Evolutionary conservation across 2,113 vertebrate genomes (phyloP).

Genomic region (Oncorhynchus clarkii): DNA sequence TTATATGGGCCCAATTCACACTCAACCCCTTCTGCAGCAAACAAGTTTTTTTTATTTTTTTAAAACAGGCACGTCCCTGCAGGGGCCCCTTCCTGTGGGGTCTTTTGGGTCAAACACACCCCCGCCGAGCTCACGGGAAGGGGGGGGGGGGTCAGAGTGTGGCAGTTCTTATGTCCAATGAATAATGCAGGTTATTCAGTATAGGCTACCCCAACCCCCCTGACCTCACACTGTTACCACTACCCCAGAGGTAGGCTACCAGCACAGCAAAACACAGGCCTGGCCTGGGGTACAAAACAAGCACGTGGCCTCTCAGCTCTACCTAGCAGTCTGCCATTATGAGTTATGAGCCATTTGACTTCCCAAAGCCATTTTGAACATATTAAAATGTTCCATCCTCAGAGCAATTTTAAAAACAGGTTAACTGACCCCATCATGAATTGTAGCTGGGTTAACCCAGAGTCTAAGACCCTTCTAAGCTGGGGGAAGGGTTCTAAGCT

Average conservation of each 20-base stretch:
- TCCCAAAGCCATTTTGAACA: no score
- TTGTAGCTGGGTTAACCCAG: no score
- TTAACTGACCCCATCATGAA: no score
- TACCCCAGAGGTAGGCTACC: background rate
- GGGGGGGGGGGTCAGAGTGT: background rate
- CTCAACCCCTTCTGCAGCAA: conserved; percentile 37
- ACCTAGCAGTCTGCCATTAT: no score
- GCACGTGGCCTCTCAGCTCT: background rate
- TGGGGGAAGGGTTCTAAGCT: no score
- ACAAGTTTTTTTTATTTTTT: conserved; percentile 13
- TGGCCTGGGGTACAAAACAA: background rate
- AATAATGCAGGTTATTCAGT: background rate
- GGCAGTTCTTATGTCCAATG: background rate
- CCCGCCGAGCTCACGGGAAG: background rate
- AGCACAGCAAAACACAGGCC: background rate
- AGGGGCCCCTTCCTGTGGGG: conserved; percentile 37
- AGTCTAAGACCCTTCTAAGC: no score
- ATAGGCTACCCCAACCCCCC: background rate
- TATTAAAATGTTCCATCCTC: no score
- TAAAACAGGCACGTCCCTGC: conserved; percentile 44
- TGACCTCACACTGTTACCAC: background rate
- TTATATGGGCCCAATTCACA: conserved; percentile 27
- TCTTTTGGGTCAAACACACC: conserved; percentile 31
- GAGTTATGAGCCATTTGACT: no score
- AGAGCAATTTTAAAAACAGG: no score